phyloP scores from a whole-genome alignment of 2,113 vertebrate genomes.

The Aplodontia rufa region DNA sequence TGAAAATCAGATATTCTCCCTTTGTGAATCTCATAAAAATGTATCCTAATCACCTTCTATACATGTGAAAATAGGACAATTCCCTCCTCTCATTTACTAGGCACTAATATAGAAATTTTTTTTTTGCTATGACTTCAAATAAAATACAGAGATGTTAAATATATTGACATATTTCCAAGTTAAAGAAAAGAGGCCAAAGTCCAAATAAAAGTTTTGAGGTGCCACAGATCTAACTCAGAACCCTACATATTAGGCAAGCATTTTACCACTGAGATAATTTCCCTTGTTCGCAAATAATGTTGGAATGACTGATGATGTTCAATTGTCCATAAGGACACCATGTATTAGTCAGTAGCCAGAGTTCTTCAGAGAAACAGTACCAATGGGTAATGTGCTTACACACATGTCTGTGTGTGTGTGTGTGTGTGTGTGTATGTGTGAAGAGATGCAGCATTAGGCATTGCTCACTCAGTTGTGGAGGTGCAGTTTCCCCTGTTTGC shows the following conservation, averaged over 20 bases:
- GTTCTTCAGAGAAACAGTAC: too few relatives aligned
- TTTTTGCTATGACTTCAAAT: background rate
- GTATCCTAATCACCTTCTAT: background rate
- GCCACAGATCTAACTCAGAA: background rate
- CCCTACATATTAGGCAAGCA: too few relatives aligned
- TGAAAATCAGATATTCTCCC: background rate
- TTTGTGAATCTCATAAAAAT: background rate
- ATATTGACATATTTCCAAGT: background rate
- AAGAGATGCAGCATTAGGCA: background rate
- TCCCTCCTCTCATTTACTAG: background rate
- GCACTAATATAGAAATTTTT: background rate
- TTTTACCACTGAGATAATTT: background rate
- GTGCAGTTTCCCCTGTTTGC: background rate
- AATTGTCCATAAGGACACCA: background rate
- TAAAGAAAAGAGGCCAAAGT: background rate
- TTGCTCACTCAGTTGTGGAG: background rate
- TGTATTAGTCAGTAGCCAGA: background rate
- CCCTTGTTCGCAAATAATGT: background rate
- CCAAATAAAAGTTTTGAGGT: background rate
- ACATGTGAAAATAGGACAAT: background rate
- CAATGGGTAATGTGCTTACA: too few relatives aligned
- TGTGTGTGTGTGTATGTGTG: background rate
- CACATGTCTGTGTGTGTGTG: too few relatives aligned
- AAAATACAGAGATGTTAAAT: background rate
- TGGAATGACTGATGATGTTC: background rate